These are phyloP conservation scores for Melieria picta DNA, from an alignment of 2,888 invertebrate genomes.

Conservation along the genomic window DNA sequence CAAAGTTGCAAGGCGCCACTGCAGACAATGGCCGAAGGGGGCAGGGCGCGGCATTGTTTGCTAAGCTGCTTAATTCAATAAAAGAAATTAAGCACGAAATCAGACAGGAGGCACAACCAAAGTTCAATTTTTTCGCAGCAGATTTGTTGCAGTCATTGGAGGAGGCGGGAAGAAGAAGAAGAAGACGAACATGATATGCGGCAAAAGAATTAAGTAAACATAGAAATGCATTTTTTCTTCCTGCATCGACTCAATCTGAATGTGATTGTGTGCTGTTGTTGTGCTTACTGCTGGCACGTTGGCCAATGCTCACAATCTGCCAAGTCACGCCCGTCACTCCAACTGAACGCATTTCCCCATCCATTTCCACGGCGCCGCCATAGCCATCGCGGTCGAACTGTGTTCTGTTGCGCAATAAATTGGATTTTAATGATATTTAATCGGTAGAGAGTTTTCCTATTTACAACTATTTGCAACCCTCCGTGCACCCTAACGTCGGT, in stretches of 20 bases:
- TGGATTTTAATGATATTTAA: constrained; percentile 50
- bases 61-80: constrained; percentile 51
- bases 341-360: not conserved
- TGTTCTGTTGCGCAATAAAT: constrained; percentile 39
- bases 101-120: constrained; percentile 2
- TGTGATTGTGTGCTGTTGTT: no score
- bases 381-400: not conserved
- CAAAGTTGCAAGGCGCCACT: no score
- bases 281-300: no score
- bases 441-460: constrained; percentile 15
- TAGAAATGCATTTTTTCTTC: no score
- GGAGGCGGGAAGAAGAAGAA: no score
- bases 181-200: no score
- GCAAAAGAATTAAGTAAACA: no score
- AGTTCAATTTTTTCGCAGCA: no score
- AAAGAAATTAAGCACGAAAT: constrained; percentile 54
- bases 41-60: not conserved
- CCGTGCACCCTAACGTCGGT: not conserved
- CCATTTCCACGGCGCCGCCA: not conserved
- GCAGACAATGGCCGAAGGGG: not conserved
- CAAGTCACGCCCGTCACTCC: no score
- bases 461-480: not conserved
- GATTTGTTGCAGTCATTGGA: no score
- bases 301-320: no score
- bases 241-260: no score